Conservation (phyloP, 2,113 vertebrate genomes). For the Cottus gobio region DNA sequence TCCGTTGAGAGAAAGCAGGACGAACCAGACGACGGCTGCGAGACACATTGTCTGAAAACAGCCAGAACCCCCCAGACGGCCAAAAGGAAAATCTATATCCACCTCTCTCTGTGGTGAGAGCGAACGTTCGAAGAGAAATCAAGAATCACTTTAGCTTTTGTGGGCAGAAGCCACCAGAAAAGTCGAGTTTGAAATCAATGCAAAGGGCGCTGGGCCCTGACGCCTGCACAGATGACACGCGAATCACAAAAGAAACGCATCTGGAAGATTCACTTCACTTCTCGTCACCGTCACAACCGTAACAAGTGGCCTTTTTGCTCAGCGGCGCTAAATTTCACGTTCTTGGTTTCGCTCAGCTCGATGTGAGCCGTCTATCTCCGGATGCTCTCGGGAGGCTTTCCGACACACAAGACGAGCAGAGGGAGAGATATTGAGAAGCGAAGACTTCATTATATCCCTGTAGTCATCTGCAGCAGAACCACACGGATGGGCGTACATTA, state of each 20-base stretch:
- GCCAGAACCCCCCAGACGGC: constrained; percentile 3
- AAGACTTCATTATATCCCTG: constrained; percentile 12
- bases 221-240: neutral
- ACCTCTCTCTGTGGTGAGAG: constrained; percentile 2
- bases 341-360: neutral
- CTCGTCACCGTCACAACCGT: neutral
- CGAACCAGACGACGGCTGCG: constrained; percentile 8
- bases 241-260: neutral
- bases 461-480: constrained; percentile 8
- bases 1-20: constrained; percentile 37
- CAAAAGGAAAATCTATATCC: constrained; percentile 40
- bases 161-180: constrained; percentile 31
- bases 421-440: constrained; percentile 1
- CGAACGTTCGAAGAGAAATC: constrained; percentile 28
- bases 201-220: neutral
- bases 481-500: too few species aligned
- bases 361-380: neutral
- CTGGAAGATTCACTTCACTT: neutral
- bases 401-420: neutral
- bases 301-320: neutral
- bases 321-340: constrained; percentile 1
- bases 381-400: neutral
- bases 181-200: constrained; percentile 36
- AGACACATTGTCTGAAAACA: constrained; percentile 24
- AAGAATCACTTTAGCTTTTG: constrained; percentile 12